Percentiles rank a stretch among this genome's conserved stretches.
phyloP scores from a whole-genome alignment of 2,797 vertebrate genomes.

The Karalla daura region DNA sequence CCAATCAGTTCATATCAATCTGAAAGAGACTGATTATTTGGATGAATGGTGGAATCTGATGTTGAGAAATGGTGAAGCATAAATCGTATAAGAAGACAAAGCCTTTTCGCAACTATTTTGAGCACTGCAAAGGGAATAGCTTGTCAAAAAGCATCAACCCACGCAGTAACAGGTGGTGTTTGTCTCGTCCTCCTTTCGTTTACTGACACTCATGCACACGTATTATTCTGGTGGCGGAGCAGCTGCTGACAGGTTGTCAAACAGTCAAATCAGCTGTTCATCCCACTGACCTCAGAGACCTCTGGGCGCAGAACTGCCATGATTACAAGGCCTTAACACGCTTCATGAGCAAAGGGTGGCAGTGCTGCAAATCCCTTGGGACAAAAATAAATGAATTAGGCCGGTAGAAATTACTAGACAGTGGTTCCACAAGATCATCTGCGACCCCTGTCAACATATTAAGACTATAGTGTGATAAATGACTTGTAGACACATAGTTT shows the following conservation, averaged over 20 bases:
- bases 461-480: constrained; percentile 24
- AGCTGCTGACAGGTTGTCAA: constrained; percentile 58
- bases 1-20: neutral
- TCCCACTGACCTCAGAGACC: constrained; percentile 40
- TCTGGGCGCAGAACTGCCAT: constrained; percentile 8
- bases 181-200: constrained; percentile 43
- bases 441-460: neutral
- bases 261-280: constrained; percentile 60
- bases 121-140: neutral
- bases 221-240: constrained; percentile 25
- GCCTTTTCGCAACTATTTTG: neutral
- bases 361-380: neutral
- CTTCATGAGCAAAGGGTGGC: constrained; percentile 8
- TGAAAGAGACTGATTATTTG: neutral
- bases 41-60: neutral
- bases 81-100: neutral
- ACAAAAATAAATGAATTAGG: constrained; percentile 5
- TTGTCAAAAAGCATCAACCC: constrained; percentile 5
- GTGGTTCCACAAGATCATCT: neutral
- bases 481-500: constrained; percentile 7
- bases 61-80: neutral
- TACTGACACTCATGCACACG: constrained; percentile 17
- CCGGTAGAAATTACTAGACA: neutral
- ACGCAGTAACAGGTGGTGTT: constrained; percentile 45
- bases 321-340: constrained; percentile 26